phyloP scores from a whole-genome alignment of 2,113 vertebrate genomes.

The Setophaga kirtlandii region DNA sequence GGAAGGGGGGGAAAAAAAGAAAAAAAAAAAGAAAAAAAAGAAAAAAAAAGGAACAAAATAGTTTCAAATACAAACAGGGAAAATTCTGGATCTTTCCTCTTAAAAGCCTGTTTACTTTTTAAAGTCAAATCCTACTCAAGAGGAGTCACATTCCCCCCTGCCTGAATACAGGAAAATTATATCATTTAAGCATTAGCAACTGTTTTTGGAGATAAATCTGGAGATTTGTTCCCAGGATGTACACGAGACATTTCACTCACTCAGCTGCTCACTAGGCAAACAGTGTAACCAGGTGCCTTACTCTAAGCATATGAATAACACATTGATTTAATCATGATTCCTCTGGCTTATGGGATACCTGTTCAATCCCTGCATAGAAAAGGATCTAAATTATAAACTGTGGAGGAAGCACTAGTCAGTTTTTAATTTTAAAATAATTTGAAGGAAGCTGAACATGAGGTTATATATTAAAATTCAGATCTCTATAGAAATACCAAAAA shows the following conservation, averaged over 20 bases:
- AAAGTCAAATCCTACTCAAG: neutral
- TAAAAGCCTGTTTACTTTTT: neutral
- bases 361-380: neutral
- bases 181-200: neutral
- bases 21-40: rapidly evolving
- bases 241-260: neutral
- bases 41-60: neutral
- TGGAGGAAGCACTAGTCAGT: neutral
- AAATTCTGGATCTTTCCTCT: neutral
- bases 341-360: neutral
- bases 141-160: neutral
- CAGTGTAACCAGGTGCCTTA: neutral
- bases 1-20: rapidly evolving
- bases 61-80: neutral
- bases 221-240: neutral
- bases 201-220: neutral
- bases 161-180: neutral
- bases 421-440: neutral
- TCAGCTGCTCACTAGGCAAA: neutral
- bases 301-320: neutral
- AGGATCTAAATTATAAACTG: neutral
- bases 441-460: neutral
- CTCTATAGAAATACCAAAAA: neutral
- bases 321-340: neutral
- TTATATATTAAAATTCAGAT: neutral